Evolutionary conservation across 2,888 invertebrate species (phyloP).

Genomic region (Patella depressa): DNA sequence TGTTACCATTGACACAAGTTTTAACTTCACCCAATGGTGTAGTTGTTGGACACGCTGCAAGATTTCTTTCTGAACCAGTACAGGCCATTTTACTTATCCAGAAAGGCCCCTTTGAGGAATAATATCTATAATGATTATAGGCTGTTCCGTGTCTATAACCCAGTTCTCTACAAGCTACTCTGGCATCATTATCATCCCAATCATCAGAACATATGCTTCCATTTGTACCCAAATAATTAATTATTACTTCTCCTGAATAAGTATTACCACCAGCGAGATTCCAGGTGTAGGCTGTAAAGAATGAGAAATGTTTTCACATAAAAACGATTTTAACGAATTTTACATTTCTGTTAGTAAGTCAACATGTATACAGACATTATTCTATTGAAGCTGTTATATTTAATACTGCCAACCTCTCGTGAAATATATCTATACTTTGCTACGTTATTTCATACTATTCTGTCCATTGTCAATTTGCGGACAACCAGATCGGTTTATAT

Average conservation of each 20-base stretch:
- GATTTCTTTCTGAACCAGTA: slow-evolving; percentile 48
- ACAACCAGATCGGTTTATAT: too few species aligned
- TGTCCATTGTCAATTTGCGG: too few species aligned
- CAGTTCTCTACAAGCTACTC: slow-evolving; percentile 53
- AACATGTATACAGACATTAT: too few species aligned
- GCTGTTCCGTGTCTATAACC: slow-evolving; percentile 56
- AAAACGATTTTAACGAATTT: too few species aligned
- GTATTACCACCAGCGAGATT: slow-evolving; percentile 44
- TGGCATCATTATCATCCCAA: slow-evolving; percentile 57
- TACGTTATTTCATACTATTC: too few species aligned
- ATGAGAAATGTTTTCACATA: too few species aligned
- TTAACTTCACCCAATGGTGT: slow-evolving; percentile 45
- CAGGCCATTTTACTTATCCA: slow-evolving; percentile 73
- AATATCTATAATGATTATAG: slow-evolving; percentile 56
- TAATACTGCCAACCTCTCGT: too few species aligned
- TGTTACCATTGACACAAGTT: slow-evolving; percentile 44
- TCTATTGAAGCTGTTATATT: too few species aligned
- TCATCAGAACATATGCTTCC: slow-evolving; percentile 58
- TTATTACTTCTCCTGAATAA: slow-evolving; percentile 53
- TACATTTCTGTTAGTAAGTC: too few species aligned
- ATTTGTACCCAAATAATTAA: slow-evolving; percentile 49
- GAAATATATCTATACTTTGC: too few species aligned
- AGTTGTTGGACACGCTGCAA: slow-evolving; percentile 48
- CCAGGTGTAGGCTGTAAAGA: slow-evolving; percentile 41
- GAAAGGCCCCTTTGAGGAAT: slow-evolving; percentile 72